Conservation (phyloP, 2,888 invertebrate genomes). For the Lithophane socia region DNA sequence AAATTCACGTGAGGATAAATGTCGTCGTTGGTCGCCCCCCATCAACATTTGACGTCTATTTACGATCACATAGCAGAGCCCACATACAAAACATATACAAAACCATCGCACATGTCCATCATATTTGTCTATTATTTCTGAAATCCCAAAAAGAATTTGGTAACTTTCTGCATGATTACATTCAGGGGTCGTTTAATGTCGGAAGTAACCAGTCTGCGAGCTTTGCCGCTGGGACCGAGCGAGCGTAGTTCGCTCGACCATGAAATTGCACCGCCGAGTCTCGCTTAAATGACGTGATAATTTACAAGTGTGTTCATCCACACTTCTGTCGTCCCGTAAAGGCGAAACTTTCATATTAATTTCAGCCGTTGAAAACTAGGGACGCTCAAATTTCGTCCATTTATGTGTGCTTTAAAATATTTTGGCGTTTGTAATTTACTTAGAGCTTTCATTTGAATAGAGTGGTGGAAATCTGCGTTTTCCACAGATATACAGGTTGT, state of each 20-base stretch:
- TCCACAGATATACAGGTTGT: no score
- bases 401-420: slow-evolving; percentile 40
- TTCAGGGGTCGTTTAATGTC: slow-evolving; percentile 62
- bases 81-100: neutral
- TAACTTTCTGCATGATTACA: slow-evolving; percentile 65
- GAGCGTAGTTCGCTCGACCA: slow-evolving; percentile 71
- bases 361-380: slow-evolving; percentile 64
- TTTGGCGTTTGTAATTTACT: slow-evolving; percentile 33
- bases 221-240: slow-evolving; percentile 61
- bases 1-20: neutral
- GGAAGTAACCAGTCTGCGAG: slow-evolving; percentile 60
- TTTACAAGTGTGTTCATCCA: slow-evolving; percentile 78
- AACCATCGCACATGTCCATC: slow-evolving; percentile 34
- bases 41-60: neutral
- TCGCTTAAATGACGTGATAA: slow-evolving; percentile 81
- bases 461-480: neutral
- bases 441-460: slow-evolving; percentile 20
- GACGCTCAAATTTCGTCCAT: slow-evolving; percentile 50
- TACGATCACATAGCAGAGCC: neutral
- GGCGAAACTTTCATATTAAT: slow-evolving; percentile 72
- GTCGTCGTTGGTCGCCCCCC: neutral
- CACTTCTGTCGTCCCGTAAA: slow-evolving; percentile 69
- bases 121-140: slow-evolving; percentile 55
- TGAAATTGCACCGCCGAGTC: slow-evolving; percentile 79
- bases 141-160: slow-evolving; percentile 54